Percentiles rank a stretch among this genome's conserved stretches.
Evolutionary conservation across 2,113 vertebrate genomes (phyloP).

Genomic region (Thermophis baileyi): DNA sequence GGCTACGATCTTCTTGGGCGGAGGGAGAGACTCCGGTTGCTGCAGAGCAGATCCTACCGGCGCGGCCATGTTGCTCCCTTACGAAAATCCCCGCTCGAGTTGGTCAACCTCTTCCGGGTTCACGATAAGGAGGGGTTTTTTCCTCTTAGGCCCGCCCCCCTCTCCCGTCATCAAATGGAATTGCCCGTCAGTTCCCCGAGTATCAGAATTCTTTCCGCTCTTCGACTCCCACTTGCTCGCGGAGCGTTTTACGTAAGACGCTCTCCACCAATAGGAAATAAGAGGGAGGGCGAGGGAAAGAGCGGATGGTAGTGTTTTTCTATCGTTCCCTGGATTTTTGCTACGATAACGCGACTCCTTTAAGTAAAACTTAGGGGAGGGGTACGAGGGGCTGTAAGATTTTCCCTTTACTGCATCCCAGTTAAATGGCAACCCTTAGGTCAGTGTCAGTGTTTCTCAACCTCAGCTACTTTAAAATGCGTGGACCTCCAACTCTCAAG

Average conservation of each 20-base stretch:
- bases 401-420: background rate
- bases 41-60: rapidly evolving
- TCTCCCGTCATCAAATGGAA: background rate
- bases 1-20: conserved; percentile 86
- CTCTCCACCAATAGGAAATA: background rate
- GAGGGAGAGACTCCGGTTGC: conserved; percentile 50
- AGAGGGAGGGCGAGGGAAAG: background rate
- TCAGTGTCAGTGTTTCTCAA: background rate
- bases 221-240: background rate
- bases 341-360: background rate
- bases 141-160: background rate
- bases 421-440: background rate
- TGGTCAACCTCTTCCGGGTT: no score
- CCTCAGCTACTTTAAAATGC: background rate
- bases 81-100: rapidly evolving
- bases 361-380: background rate
- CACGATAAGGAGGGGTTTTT: background rate
- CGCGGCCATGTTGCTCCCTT: background rate
- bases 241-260: background rate
- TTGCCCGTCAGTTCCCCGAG: background rate
- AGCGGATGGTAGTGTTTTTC: no score
- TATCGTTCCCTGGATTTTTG: no score
- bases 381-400: background rate
- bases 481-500: background rate
- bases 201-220: background rate